phyloP scores from a whole-genome alignment of 2,888 invertebrate genomes.

The Lumbricus terrestris region DNA sequence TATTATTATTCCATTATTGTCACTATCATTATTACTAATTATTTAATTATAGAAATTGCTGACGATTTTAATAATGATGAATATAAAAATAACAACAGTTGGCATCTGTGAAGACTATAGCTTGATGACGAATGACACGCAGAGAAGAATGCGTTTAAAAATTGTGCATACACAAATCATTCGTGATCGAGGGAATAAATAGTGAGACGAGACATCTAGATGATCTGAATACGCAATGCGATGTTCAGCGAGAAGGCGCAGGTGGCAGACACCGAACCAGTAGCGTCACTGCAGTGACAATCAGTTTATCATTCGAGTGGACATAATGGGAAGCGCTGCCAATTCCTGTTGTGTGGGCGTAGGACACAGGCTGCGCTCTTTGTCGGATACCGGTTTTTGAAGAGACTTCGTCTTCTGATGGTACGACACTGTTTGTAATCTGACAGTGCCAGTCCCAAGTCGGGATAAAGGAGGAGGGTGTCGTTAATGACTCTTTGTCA shows the following conservation, averaged over 20 bases:
- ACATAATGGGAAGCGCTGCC: background rate
- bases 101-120: no score
- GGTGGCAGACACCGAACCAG: background rate
- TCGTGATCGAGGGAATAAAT: background rate
- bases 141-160: background rate
- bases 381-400: background rate
- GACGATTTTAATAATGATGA: no score
- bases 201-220: background rate
- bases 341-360: background rate
- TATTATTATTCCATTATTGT: no score
- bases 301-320: background rate
- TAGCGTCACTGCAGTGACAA: background rate
- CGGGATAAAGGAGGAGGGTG: no score
- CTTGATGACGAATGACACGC: no score
- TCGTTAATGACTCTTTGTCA: no score
- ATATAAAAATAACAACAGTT: no score
- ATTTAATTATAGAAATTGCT: no score
- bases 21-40: no score
- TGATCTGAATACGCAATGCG: background rate
- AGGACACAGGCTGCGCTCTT: background rate
- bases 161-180: background rate
- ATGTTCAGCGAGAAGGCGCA: background rate
- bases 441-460: no score
- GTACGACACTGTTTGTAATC: no score
- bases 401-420: background rate